A percentile compares a stretch with the other conserved stretches of the same genome.
phyloP scores from a whole-genome alignment of 2,888 invertebrate genomes.

The Lepas anatifera region DNA sequence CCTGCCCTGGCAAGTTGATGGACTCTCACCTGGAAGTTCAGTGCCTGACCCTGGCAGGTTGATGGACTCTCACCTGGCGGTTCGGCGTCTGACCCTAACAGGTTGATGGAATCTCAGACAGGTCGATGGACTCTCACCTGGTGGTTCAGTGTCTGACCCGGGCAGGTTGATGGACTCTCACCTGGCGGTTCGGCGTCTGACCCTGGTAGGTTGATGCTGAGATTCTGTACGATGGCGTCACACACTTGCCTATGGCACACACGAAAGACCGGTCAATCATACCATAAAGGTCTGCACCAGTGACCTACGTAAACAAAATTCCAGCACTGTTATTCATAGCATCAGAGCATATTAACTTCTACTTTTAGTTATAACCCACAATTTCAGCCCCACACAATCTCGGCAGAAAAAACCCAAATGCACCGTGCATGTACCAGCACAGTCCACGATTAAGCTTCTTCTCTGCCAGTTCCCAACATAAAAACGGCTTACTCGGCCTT shows the following conservation, averaged over 20 bases:
- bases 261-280: background rate
- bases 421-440: too few relatives aligned
- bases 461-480: too few relatives aligned
- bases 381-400: too few relatives aligned
- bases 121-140: background rate
- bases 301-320: background rate
- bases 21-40: too few relatives aligned
- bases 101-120: too few relatives aligned
- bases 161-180: background rate
- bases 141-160: background rate
- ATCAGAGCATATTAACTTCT: background rate
- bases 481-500: too few relatives aligned
- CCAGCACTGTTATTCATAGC: background rate
- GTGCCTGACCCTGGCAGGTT: too few relatives aligned
- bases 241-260: background rate
- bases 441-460: too few relatives aligned
- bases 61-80: too few relatives aligned
- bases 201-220: background rate
- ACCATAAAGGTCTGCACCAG: background rate
- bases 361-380: background rate
- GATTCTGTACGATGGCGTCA: background rate
- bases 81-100: too few relatives aligned
- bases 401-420: too few relatives aligned
- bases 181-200: background rate
- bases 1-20: too few relatives aligned